Conservation (phyloP, 2,797 vertebrate species). For the Scomberomorus guttatus region DNA sequence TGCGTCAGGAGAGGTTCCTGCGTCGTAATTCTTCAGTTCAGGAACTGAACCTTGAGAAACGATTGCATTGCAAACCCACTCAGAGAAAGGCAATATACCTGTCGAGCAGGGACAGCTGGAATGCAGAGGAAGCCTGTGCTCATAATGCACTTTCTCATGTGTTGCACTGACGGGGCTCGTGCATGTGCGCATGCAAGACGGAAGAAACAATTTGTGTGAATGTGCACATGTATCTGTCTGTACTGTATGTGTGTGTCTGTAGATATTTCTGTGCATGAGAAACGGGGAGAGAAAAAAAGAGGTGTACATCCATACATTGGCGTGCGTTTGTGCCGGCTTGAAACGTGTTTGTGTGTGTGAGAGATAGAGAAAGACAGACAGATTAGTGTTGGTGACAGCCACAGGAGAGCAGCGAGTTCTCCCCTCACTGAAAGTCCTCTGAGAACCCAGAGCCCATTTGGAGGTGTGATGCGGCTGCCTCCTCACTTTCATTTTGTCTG, state of each 20-base stretch:
- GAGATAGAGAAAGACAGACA: constrained; percentile 36
- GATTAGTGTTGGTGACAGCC: constrained; percentile 71
- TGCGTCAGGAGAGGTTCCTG: constrained; percentile 71
- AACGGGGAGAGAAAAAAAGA: constrained; percentile 16
- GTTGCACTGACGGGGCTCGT: constrained; percentile 62
- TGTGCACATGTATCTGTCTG: constrained; percentile 12
- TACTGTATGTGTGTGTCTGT: constrained; percentile 6
- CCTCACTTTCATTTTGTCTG: constrained; percentile 78
- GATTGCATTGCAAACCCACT: constrained; percentile 41
- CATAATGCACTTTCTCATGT: constrained; percentile 69
- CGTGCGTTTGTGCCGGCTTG: background rate
- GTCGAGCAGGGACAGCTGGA: constrained; percentile 66
- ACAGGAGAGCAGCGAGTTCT: constrained; percentile 62
- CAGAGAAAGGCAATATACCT: constrained; percentile 62
- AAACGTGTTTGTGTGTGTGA: background rate
- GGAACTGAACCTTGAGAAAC: constrained; percentile 57
- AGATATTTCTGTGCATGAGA: constrained; percentile 15
- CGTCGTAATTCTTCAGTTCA: constrained; percentile 66
- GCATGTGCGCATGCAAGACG: constrained; percentile 27
- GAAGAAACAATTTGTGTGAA: constrained; percentile 24
- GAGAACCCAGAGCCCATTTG: constrained; percentile 76
- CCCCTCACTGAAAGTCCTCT: constrained; percentile 69
- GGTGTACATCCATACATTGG: background rate
- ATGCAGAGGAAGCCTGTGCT: constrained; percentile 59
- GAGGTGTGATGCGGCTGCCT: constrained; percentile 78